phyloP scores from a whole-genome alignment of 2,888 invertebrate genomes.

The Odontothrips loti region DNA sequence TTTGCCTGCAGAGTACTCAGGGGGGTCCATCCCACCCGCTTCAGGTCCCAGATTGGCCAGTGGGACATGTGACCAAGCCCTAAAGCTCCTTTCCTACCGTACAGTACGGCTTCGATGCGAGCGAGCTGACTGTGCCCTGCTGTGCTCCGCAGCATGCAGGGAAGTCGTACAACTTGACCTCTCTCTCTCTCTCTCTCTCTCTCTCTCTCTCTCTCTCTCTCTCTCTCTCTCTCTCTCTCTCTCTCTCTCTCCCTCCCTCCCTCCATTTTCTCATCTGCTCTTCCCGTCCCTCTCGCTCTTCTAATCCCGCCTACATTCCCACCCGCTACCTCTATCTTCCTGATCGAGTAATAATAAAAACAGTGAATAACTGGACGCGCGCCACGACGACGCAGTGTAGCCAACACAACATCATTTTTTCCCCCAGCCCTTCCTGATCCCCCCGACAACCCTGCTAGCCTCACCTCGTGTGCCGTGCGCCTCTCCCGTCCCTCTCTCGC shows the following conservation, averaged over 20 bases:
- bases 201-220: not conserved
- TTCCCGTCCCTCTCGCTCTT: not conserved
- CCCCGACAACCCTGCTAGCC: no score
- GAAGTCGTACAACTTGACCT: conserved; percentile 22
- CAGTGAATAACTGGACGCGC: no score
- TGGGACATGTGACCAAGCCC: not conserved
- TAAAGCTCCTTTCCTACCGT: not conserved
- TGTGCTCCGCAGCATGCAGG: not conserved
- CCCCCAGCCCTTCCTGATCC: no score
- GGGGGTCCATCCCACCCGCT: no score
- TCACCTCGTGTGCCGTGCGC: no score
- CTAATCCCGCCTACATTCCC: not conserved
- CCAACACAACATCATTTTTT: no score
- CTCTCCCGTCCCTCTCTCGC: no score
- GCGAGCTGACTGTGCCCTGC: not conserved
- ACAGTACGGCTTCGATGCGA: not conserved
- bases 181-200: not conserved
- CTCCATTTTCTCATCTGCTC: no score
- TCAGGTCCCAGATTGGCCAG: no score
- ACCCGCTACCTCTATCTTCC: not conserved
- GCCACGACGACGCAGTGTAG: no score
- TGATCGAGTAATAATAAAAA: not conserved
- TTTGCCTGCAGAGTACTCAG: no score
- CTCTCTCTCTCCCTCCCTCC: not conserved
- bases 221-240: not conserved